A percentile compares a stretch with the other conserved stretches of the same genome.
These are phyloP conservation scores for Pissodes strobi DNA, from an alignment of 1,140 invertebrate genomes.

Conservation along the genomic window DNA sequence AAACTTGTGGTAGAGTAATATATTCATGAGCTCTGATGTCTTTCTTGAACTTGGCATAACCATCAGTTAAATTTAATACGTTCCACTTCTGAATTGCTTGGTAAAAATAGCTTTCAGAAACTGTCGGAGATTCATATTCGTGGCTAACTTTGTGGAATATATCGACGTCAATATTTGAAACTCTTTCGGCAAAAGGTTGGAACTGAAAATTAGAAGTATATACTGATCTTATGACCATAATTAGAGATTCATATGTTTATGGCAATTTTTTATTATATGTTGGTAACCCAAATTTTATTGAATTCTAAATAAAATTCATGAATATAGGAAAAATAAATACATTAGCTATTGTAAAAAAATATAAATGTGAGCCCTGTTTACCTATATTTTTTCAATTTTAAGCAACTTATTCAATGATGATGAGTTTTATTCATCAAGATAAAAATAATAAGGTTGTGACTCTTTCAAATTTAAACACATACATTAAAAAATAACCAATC, in stretches of 20 bases:
- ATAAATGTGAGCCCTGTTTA: too few species aligned
- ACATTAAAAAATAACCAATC: too few species aligned
- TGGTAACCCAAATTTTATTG: background rate
- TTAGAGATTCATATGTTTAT: background rate
- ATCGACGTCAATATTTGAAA: slow-evolving; percentile 81
- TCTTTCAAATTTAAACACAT: too few species aligned
- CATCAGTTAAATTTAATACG: slow-evolving; percentile 80
- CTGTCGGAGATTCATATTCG: slow-evolving; percentile 66
- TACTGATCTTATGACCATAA: slow-evolving; percentile 13
- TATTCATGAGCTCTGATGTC: slow-evolving; percentile 68
- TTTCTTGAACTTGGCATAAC: slow-evolving; percentile 75
- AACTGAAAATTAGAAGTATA: slow-evolving; percentile 66
- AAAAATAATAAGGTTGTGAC: too few species aligned
- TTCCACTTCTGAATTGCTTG: slow-evolving; percentile 86
- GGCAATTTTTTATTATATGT: background rate
- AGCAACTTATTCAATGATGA: too few species aligned
- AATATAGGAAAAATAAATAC: too few species aligned
- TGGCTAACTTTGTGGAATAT: slow-evolving; percentile 77
- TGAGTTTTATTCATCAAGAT: too few species aligned
- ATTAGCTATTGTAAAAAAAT: too few species aligned
- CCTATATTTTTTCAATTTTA: too few species aligned
- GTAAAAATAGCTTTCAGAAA: slow-evolving; percentile 77
- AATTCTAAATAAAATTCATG: too few species aligned
- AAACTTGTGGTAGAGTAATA: slow-evolving; percentile 76
- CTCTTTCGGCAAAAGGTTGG: slow-evolving; percentile 81